Base-by-base conservation (phyloP, 2,797 vertebrate species). In the Lindbergichthys nudifrons region DNA sequence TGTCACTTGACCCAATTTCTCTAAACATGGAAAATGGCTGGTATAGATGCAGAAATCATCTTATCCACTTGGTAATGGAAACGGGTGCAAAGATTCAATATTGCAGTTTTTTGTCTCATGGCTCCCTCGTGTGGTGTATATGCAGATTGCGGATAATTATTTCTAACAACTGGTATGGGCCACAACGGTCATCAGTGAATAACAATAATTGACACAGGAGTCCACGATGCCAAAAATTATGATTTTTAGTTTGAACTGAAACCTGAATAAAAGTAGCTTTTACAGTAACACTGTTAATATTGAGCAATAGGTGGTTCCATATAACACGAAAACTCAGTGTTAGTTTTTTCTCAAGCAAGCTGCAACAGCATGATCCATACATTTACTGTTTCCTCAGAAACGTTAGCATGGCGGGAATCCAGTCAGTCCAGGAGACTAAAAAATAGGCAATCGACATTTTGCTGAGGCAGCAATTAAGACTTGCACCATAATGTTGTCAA, bases 1-100 rank as follows among this genome's bases (percentile, higher is more conserved):
- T 86, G 87, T 90, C 90, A 92, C 56, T 85, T 92, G 89, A 91
- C 91, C 89, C 73, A 88, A 10, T 88, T 93, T 84, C 74, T 65
- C 77, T 77, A 61, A 68, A 85, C 82, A 84, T 89, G 88, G 87
- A 92, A 93, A 92, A 92, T 90, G 90, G 90, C 85, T 91, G 87
- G 58, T 76, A 85, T 53, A 43, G 53, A 80, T 77, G 73, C 78
- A 84, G 79, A 81, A 81, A 69, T 85, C 82, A 87, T 83, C 79
- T 82, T 60, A 71, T 14, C 75, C 63, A 64, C 74, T 84, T 57
- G n/a, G 81, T 89, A 87, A 90, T 88, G 87, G 89, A 85, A 85
- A 85, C 67, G 73, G 52, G 50, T 75, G 54, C 53, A 51, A 5
- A 32, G 45, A 72, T 62, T 70, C 43, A 70, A 65, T 69, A 62